A percentile compares a stretch with the other conserved stretches of the same genome.
These are phyloP conservation scores for Pyrgus malvae DNA, from an alignment of 2,888 invertebrate genomes.

Conservation along the genomic window DNA sequence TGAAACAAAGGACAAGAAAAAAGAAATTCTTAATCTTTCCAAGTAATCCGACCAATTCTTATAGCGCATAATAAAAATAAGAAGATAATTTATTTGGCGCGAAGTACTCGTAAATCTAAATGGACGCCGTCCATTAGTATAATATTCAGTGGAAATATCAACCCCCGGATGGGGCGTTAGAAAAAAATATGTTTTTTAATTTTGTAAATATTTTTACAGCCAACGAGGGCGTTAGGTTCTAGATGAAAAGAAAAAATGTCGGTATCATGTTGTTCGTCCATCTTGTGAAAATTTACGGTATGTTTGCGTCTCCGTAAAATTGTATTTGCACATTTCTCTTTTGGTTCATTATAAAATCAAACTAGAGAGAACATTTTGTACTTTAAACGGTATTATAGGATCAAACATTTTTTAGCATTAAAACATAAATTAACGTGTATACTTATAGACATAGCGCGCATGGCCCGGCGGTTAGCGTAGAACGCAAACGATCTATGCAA, in stretches of 20 bases:
- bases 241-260: constrained; percentile 10
- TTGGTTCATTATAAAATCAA: too few species aligned
- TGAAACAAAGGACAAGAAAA: background rate
- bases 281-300: constrained; percentile 7
- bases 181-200: constrained; percentile 20
- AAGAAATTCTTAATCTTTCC: background rate
- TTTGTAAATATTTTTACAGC: constrained; percentile 17
- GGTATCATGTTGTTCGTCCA: background rate
- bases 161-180: constrained; percentile 8
- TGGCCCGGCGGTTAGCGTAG: too few species aligned
- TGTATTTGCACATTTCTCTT: too few species aligned
- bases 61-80: constrained; percentile 13
- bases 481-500: too few species aligned
- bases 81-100: constrained; percentile 10
- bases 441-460: too few species aligned
- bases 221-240: constrained; percentile 12
- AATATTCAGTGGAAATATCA: constrained; percentile 12
- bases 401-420: too few species aligned
- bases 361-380: too few species aligned
- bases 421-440: too few species aligned
- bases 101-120: constrained; percentile 7
- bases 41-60: constrained; percentile 6
- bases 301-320: background rate
- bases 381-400: too few species aligned
- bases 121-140: constrained; percentile 16